These are phyloP conservation scores for Philypnodon macrostomus DNA, from an alignment of 2,797 vertebrate species.

Conservation along the genomic window DNA sequence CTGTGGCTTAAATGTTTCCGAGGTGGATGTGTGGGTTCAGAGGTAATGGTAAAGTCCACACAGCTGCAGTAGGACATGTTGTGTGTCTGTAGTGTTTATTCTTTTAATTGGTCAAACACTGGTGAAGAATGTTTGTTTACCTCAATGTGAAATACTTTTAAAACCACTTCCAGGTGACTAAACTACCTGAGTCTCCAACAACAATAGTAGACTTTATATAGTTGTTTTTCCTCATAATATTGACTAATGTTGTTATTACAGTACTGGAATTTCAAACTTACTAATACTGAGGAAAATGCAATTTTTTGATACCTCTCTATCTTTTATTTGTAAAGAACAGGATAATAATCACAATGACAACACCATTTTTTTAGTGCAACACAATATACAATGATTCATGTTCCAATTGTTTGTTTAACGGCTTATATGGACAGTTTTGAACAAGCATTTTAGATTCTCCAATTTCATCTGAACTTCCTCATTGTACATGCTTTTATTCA, in stretches of 20 bases:
- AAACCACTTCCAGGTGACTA: conserved; percentile 4
- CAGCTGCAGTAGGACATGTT: conserved; percentile 40
- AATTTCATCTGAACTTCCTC: no score
- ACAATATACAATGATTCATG: no score
- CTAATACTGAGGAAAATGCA: no score
- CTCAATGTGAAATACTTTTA: neutral
- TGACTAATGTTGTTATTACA: neutral
- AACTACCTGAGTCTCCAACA: neutral
- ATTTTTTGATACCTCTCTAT: no score
- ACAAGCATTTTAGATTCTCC: no score
- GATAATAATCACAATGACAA: no score
- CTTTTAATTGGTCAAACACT: conserved; percentile 23
- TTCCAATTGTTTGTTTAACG: no score
- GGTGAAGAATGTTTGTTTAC: conserved; percentile 16
- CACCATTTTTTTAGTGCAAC: no score
- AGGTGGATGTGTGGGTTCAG: conserved; percentile 6
- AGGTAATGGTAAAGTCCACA: conserved; percentile 34
- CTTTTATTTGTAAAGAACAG: no score
- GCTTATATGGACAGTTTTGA: no score
- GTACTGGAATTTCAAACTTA: neutral
- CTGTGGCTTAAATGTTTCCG: conserved; percentile 17
- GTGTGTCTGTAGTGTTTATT: conserved; percentile 25
- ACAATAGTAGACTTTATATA: neutral
- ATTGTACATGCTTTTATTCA: no score
- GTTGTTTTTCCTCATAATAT: neutral